Base-by-base conservation (phyloP, 1,140 invertebrate genomes). In the Pseudomyrmex gracilis region DNA sequence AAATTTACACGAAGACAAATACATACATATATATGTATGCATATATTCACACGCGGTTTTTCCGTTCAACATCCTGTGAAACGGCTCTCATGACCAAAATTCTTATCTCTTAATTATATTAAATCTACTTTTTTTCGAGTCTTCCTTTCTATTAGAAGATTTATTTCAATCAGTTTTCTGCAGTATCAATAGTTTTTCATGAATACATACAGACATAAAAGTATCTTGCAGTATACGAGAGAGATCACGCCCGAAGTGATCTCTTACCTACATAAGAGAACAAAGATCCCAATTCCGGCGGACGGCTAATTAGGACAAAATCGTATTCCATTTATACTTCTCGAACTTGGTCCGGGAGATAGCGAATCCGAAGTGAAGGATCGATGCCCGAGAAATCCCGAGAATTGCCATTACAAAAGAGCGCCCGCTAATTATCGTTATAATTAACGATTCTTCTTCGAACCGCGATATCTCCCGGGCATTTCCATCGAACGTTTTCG, bases 401-500 rank as follows among this genome's bases (percentile, higher is more conserved):
- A 58, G 15, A 80, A 53, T 80, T 80, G 53, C 66, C 51, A 71
- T 80, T 13, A 60, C 76, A 58, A 80, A 80, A 43, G 74, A 64
- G 70, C 70, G 70, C 43, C 76, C 61, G 80, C 80, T 87, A 87
- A 87, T 87, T 87, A 87, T 78, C 85, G 67, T 45, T 71, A 70
- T 87, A 87, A 87, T 87, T 87, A 87, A 87, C 73, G 49, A 60
- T 22, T 64, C 53, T 70, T 70, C 76, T 73, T 87, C 58, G 71
- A 67, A 87, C 76, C 85, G 66, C 76, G 66, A 61, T 78, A 87
- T 83, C 80, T 84, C 71, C 34, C 24, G 86, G 80, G 85, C 63
- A 66, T 87, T 83, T 68, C 85, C 63, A 87, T 83, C 74, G 85
- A 67, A 84, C 85, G 82, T 87, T 87, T 87, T 87, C 70, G 51